phyloP scores from a whole-genome alignment of 2,888 invertebrate genomes.

The Diadegma fenestrale region DNA sequence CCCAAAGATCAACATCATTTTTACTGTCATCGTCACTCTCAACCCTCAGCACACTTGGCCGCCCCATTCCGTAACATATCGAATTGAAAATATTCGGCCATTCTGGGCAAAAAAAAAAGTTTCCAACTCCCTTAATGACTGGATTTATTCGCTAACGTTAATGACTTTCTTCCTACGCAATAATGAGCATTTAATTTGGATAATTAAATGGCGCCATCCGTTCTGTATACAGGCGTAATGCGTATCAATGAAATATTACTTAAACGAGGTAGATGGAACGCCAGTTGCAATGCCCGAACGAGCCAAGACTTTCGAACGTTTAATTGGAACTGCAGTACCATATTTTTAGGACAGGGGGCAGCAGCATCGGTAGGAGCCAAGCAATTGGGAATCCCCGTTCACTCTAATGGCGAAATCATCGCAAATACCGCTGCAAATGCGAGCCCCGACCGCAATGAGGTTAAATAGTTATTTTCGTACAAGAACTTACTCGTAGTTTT shows the following conservation, averaged over 20 bases:
- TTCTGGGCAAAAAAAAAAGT: neutral
- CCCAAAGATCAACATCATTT: neutral
- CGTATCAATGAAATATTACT: constrained; percentile 61
- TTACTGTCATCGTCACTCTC: neutral
- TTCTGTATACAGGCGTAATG: constrained; percentile 25
- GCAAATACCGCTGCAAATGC: constrained; percentile 3
- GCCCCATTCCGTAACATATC: neutral
- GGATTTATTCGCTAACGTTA: neutral
- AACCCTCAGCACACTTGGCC: no score
- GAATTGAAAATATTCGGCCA: neutral
- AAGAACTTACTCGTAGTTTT: neutral
- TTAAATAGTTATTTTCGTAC: neutral
- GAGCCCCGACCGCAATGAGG: constrained; percentile 5
- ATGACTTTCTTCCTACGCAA: neutral
- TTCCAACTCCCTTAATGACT: neutral
- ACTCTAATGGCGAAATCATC: constrained; percentile 56
- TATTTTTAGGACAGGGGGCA: constrained; percentile 28
- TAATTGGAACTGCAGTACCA: constrained; percentile 56
- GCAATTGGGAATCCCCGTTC: constrained; percentile 37
- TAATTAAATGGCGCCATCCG: constrained; percentile 43
- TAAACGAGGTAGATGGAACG: constrained; percentile 44
- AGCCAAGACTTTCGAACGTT: constrained; percentile 54
- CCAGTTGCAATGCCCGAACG: neutral
- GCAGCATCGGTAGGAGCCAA: neutral
- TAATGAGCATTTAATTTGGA: constrained; percentile 53